Conservation (phyloP, 2,113 vertebrate genomes). For the Cheilinus undulatus region DNA sequence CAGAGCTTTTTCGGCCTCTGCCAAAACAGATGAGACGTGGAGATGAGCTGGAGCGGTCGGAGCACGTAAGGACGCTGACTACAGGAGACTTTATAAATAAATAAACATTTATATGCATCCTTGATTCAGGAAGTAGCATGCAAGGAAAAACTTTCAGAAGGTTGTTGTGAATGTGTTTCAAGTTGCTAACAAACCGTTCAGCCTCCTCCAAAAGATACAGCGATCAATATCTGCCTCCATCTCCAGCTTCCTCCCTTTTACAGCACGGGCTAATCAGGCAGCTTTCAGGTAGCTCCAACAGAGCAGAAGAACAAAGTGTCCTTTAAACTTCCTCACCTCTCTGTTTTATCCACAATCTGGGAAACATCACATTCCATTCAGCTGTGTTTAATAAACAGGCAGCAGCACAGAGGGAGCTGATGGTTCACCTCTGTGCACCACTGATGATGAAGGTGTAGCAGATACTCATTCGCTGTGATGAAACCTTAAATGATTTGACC, state of each 20-base stretch:
- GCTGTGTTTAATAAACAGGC: slow-evolving; percentile 44
- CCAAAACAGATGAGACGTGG: background rate
- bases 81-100: slow-evolving; percentile 28
- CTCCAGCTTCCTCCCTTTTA: background rate
- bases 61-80: slow-evolving; percentile 7
- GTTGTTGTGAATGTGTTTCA: background rate
- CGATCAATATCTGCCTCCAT: slow-evolving; percentile 13
- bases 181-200: slow-evolving; percentile 15
- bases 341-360: slow-evolving; percentile 49
- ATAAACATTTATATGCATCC: slow-evolving; percentile 42
- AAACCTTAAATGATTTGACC: slow-evolving; percentile 72
- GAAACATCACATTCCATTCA: slow-evolving; percentile 48
- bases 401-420: slow-evolving; percentile 1
- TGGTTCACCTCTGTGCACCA: slow-evolving; percentile 26
- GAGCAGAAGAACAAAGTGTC: background rate
- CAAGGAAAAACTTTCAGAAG: slow-evolving; percentile 16
- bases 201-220: background rate
- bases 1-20: background rate
- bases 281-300: slow-evolving; percentile 2
- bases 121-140: slow-evolving; percentile 10
- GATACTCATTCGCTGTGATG: slow-evolving; percentile 43
- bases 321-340: slow-evolving; percentile 20
- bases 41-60: slow-evolving; percentile 8
- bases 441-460: slow-evolving; percentile 49
- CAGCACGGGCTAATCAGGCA: slow-evolving; percentile 12